Base-by-base conservation (phyloP, 1,140 invertebrate species). In the Anagrus nilaparvatae region DNA sequence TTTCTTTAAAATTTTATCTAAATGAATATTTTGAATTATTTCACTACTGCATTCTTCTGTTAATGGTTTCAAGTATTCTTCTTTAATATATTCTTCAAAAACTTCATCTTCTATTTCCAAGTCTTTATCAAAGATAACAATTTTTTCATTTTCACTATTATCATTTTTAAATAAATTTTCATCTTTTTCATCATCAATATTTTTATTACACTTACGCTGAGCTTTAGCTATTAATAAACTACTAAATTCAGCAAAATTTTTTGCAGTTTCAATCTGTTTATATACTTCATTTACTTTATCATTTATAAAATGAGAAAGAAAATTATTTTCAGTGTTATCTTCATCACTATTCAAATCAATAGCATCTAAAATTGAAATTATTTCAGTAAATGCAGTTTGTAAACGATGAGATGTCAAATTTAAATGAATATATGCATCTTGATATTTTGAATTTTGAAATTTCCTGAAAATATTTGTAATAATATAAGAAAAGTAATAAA, bases 51-150 rank as follows among this genome's bases (percentile, higher is more conserved):
- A 44, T 37, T 60, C 58, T 21, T 61, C 55, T 25, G 36, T 50
- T 14, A 58, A 40, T 13, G 63, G 50, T 14, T 61, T 59, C 7
- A 60, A 34, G 49, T 65, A 63, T 41, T 65, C 61, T 32, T 67
- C 59, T 35, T 53, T 66, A 5, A 69, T 67, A 34, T 66, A 66
- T 19, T 64, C 65, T 45, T 67, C 65, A 39, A 67, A 69, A 4
- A 67, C 63, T 46, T 69, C 66, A 39, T 69, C 66, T n/a, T 63
- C 34, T 41, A 67, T 63, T 47, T 59, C 47, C n/a, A 50, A 50
- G 32, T 61, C 53, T 7, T 49, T 47, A 44, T 68, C 51, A 17
- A 49, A 29, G 10, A 53, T 16, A 27, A 60, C n/a, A 19, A 46
- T 37, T 16, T 6, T 39, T 34, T 19, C 50, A 38, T 29, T 35